phyloP scores from a whole-genome alignment of 2,113 vertebrate species.

The Aegypius monachus region DNA sequence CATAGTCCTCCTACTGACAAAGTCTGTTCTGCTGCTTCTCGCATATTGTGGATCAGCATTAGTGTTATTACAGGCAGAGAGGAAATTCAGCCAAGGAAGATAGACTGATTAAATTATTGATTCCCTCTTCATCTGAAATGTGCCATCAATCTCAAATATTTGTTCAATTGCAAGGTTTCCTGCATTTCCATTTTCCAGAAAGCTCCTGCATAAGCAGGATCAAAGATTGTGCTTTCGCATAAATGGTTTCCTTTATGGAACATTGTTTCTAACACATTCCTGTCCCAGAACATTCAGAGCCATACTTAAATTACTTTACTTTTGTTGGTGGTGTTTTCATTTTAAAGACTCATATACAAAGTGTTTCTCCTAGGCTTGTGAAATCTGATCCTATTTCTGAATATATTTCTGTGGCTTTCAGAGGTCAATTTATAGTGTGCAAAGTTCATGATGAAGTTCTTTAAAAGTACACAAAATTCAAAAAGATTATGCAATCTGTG shows the following conservation, averaged over 20 bases:
- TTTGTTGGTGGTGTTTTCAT: neutral
- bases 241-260: neutral
- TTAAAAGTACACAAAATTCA: neutral
- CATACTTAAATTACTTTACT: neutral
- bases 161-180: neutral
- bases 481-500: neutral
- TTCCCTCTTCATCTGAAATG: neutral
- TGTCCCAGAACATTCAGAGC: neutral
- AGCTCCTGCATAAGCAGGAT: neutral
- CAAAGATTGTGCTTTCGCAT: neutral
- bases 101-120: slow-evolving; percentile 35
- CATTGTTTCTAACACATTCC: neutral
- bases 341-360: neutral
- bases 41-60: neutral
- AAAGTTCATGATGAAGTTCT: neutral
- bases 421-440: neutral
- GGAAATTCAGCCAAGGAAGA: neutral
- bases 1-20: neutral
- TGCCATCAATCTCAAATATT: slow-evolving; percentile 1
- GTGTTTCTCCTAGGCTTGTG: neutral
- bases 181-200: slow-evolving; percentile 28
- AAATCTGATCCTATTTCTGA: neutral
- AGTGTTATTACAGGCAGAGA: neutral
- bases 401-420: neutral
- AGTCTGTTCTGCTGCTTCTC: neutral